Base-by-base conservation (phyloP, 2,888 invertebrate genomes). In the Priocnemis perturbator region DNA sequence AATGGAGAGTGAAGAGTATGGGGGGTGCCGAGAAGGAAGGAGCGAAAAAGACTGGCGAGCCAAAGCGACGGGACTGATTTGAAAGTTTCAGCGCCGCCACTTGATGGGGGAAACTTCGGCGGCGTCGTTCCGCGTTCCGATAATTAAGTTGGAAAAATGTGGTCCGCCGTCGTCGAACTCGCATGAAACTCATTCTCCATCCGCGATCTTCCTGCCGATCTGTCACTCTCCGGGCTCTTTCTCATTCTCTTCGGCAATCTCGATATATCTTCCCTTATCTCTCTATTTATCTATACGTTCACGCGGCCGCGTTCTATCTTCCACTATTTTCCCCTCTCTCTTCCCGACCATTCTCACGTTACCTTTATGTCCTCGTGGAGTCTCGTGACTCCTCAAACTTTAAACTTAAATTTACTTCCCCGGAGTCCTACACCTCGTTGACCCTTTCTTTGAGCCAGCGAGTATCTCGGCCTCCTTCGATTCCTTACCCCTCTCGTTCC, bases 141-240 rank as follows among this genome's bases (percentile, higher is more conserved):
- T 86, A 86, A 86, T 86, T 85, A 86, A 86, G 82, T 86, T 85
- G 81, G 81, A 83, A 86, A 86, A 86, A 86, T 84, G 82, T 78
- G 81, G 77, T 74, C 78, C 62, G 69, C 70, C 66, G 61, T 75
- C 74, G 73, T 60, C 74, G 67, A 77, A 74, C 77, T 81, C 77
- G 73, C 72, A 71, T 67, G 78, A 75, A 78, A 78, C 68, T 69
- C 9, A 47, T 47, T 47, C 47, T 17, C 4, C 70, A 55, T 63
- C 26, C 64, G 21, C 64, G 50, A 48, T 66, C 67, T 45, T 63
- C 67, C 73, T 62, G 78, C 71, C 77, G 69, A 71, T 66, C 69
- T 62, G 58, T 60, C 44, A 30, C 37, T n/a, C n/a, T n/a, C n/a
- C n/a, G n/a, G n/a, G 11, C 23, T 17, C 60, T 26, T 3, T 26